These are phyloP conservation scores for Chalcosyrphus nemorum DNA, from an alignment of 2,888 invertebrate species.

Conservation along the genomic window DNA sequence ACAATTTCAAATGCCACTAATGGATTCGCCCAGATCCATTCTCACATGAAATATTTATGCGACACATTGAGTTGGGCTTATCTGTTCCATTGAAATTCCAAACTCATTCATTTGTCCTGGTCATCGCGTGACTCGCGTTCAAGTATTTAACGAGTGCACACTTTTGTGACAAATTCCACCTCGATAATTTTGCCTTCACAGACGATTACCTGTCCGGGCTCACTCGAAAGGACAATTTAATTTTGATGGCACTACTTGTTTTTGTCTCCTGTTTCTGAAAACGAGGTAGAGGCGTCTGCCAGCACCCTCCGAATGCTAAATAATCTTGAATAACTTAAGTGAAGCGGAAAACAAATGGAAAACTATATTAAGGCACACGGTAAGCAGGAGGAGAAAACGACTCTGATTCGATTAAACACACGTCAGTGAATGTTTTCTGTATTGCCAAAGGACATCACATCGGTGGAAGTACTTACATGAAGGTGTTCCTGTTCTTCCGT, in stretches of 20 bases:
- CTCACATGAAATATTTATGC: slow-evolving; percentile 4
- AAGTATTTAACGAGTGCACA: slow-evolving; percentile 2
- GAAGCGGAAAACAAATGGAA: slow-evolving; percentile 11
- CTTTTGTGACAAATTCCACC: background rate
- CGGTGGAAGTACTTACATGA: background rate
- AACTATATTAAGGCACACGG: slow-evolving; percentile 6
- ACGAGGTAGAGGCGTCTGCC: background rate
- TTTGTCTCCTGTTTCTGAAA: background rate
- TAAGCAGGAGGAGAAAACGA: slow-evolving; percentile 50
- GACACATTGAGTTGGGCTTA: background rate
- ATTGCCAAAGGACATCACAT: slow-evolving; percentile 31
- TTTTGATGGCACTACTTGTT: background rate
- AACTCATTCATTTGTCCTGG: slow-evolving; percentile 15
- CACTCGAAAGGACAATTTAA: background rate
- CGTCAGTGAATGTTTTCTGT: slow-evolving; percentile 44
- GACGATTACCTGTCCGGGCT: background rate
- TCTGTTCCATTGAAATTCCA: background rate
- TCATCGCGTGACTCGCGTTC: slow-evolving; percentile 17
- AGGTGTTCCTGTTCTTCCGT: background rate
- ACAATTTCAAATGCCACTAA: background rate
- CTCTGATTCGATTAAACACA: slow-evolving; percentile 61
- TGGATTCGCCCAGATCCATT: background rate
- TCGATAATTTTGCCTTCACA: background rate
- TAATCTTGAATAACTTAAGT: slow-evolving; percentile 26
- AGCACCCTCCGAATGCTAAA: background rate